Conservation (phyloP, 2,888 invertebrate genomes). For the Amorpha juglandis region DNA sequence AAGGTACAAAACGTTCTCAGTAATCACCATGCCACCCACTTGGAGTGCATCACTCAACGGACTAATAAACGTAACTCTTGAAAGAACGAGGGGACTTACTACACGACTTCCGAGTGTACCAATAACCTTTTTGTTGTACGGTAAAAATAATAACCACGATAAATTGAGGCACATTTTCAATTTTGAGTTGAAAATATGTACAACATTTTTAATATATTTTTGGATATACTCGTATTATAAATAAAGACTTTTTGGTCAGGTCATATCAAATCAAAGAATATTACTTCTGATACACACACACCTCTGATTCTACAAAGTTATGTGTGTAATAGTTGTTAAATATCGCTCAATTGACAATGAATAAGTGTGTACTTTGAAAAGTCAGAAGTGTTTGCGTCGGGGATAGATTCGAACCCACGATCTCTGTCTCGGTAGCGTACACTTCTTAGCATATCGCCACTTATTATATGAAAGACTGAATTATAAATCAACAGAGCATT, state of each 20-base stretch:
- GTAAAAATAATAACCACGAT: not conserved
- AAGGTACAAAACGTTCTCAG: conserved; percentile 14
- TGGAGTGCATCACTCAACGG: conserved; percentile 52
- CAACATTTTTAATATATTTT: not conserved
- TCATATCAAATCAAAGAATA: no score
- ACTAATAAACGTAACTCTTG: conserved; percentile 58
- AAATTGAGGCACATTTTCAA: not conserved
- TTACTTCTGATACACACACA: no score
- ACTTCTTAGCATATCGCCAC: not conserved
- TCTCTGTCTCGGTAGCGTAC: no score
- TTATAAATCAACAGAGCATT: conserved; percentile 5
- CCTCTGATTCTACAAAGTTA: no score
- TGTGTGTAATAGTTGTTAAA: no score
- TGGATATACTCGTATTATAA: no score
- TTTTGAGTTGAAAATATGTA: not conserved
- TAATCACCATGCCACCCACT: conserved; percentile 47
- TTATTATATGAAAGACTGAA: not conserved
- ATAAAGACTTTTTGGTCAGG: no score
- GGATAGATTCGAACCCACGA: no score
- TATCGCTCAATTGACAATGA: no score
- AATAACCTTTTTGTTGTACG: not conserved
- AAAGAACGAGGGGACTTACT: conserved; percentile 33
- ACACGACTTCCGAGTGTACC: not conserved
- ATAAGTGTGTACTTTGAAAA: no score
- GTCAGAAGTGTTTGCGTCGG: not conserved